Percentiles rank a stretch among this genome's conserved stretches.
Conservation (phyloP, 2,113 vertebrate species). For the Lates calcarifer region DNA sequence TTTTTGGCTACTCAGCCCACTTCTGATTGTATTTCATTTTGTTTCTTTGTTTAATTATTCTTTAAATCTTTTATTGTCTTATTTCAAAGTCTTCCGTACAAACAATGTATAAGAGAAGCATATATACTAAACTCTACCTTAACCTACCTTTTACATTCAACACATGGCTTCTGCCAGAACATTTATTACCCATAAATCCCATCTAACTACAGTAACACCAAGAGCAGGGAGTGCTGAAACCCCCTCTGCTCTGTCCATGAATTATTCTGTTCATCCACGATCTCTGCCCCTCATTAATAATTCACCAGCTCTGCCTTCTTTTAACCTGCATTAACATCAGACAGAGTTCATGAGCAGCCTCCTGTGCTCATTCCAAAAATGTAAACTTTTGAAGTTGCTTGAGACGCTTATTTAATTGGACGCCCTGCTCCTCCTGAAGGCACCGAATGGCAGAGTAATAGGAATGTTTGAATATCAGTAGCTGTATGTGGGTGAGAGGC, state of each 20-base stretch:
- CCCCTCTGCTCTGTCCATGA: constrained; percentile 34
- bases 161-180: neutral
- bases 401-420: constrained; percentile 53
- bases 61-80: neutral
- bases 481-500: constrained; percentile 2
- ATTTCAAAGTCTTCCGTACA: constrained; percentile 5
- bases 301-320: constrained; percentile 67
- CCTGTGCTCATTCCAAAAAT: constrained; percentile 26
- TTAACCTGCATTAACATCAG: constrained; percentile 73
- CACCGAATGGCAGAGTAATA: constrained; percentile 19
- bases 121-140: neutral
- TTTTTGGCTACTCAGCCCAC: no score
- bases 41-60: neutral
- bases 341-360: constrained; percentile 39
- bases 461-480: constrained; percentile 56
- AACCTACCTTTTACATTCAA: neutral
- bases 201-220: neutral
- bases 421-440: constrained; percentile 25
- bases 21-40: no score
- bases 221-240: constrained; percentile 3
- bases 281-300: constrained; percentile 69
- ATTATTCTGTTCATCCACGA: constrained; percentile 65
- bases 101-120: neutral
- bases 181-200: constrained; percentile 3
- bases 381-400: constrained; percentile 65